phyloP scores from a whole-genome alignment of 2,113 vertebrate genomes.

The Zootoca vivipara region DNA sequence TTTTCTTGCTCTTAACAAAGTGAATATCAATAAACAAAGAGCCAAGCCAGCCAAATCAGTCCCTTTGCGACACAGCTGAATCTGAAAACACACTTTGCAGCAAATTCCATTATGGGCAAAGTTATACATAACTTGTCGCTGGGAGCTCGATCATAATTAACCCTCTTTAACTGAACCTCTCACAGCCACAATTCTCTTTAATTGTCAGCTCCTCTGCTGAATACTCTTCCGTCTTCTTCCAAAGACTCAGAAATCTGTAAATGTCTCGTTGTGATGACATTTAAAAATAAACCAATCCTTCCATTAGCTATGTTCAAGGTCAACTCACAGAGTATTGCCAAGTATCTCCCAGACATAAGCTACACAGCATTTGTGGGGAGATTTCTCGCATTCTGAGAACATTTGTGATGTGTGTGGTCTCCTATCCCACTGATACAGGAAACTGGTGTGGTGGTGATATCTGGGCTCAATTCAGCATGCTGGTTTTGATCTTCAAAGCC shows the following conservation, averaged over 20 bases:
- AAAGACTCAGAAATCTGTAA: neutral
- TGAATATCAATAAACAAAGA: constrained; percentile 32
- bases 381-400: neutral
- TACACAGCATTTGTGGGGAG: neutral
- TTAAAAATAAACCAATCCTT: neutral
- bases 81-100: neutral
- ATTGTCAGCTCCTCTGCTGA: neutral
- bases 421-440: neutral
- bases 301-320: neutral
- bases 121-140: constrained; percentile 8
- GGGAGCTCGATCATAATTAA: constrained; percentile 5
- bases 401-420: neutral
- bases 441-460: too few relatives aligned
- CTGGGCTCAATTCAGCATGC: too few relatives aligned
- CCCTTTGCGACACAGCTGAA: neutral
- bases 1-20: constrained; percentile 33
- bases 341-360: neutral
- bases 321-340: neutral
- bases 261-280: neutral
- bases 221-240: neutral
- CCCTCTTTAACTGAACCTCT: neutral
- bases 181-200: neutral
- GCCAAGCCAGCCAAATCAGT: constrained; percentile 6
- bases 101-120: neutral
- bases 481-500: too few relatives aligned